Conservation (phyloP, 2,888 invertebrate genomes). For the Lasioglossum zephyrum region DNA sequence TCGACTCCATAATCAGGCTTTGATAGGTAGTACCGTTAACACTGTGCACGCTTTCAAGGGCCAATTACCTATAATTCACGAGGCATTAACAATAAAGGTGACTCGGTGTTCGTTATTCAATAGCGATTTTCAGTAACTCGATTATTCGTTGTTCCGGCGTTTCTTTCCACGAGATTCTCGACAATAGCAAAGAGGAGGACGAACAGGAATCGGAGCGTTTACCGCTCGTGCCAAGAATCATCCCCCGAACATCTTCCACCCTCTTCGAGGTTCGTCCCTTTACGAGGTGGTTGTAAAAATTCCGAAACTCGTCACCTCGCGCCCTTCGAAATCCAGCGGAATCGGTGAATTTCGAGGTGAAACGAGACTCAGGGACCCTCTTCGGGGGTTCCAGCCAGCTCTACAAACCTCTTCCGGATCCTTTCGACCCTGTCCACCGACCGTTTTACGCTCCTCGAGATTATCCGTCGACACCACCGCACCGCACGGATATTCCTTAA, state of each 20-base stretch:
- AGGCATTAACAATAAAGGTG: not conserved
- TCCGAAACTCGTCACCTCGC: slow-evolving; percentile 1
- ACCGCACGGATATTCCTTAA: not conserved
- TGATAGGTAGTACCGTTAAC: not conserved
- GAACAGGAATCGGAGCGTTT: not conserved
- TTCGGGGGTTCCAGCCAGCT: not conserved
- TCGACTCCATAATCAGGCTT: not conserved
- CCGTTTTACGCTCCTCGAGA: not conserved
- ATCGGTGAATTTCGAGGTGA: not conserved
- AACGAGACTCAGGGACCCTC: not conserved
- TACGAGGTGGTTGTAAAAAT: slow-evolving; percentile 15
- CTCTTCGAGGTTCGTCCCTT: not conserved
- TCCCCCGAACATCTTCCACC: not conserved
- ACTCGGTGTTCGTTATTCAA: not conserved
- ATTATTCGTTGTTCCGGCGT: not conserved
- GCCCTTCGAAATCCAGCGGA: not conserved
- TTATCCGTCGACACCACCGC: slow-evolving; percentile 4
- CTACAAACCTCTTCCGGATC: not conserved
- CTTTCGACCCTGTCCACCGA: not conserved
- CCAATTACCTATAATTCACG: not conserved
- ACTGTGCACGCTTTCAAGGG: not conserved
- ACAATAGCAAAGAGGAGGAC: not conserved
- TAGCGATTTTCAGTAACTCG: not conserved
- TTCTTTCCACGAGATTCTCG: not conserved
- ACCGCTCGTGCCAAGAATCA: not conserved